These are phyloP conservation scores for Zapus hudsonius DNA, from an alignment of 2,113 vertebrate genomes.

Conservation along the genomic window DNA sequence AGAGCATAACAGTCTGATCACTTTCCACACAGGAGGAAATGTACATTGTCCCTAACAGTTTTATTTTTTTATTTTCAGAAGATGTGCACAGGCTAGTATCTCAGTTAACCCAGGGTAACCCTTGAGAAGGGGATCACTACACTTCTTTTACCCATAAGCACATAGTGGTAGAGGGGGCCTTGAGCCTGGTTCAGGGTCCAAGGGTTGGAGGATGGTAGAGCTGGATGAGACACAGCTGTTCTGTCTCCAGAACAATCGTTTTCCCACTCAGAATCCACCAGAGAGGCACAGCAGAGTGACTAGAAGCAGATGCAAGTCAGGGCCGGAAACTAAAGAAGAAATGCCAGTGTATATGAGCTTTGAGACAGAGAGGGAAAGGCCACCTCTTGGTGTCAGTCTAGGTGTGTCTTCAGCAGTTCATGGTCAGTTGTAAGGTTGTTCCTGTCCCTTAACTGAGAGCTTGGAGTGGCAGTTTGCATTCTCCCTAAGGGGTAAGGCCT, in stretches of 20 bases:
- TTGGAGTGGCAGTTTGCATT: conserved; percentile 66
- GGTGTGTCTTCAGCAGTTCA: conserved; percentile 65
- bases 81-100: background rate
- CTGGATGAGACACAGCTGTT: background rate
- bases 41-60: conserved; percentile 57
- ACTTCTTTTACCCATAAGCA: background rate
- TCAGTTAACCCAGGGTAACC: background rate
- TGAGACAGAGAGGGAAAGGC: conserved; percentile 54
- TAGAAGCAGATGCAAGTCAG: background rate
- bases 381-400: conserved; percentile 72
- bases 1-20: conserved; percentile 83
- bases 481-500: background rate
- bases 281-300: background rate
- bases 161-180: background rate
- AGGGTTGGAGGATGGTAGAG: background rate
- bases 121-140: background rate
- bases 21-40: conserved; percentile 75
- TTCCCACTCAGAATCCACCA: background rate
- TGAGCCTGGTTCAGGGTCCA: background rate
- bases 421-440: conserved; percentile 22
- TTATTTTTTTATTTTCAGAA: background rate
- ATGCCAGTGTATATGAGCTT: conserved; percentile 70
- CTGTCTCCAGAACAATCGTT: background rate
- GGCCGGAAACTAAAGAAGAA: conserved; percentile 54
- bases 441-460: conserved; percentile 66